Evolutionary conservation across 1,140 invertebrate species (phyloP), one percentile per base, ranked within the genome.

Genomic region (Vanessa tameamea): DNA sequence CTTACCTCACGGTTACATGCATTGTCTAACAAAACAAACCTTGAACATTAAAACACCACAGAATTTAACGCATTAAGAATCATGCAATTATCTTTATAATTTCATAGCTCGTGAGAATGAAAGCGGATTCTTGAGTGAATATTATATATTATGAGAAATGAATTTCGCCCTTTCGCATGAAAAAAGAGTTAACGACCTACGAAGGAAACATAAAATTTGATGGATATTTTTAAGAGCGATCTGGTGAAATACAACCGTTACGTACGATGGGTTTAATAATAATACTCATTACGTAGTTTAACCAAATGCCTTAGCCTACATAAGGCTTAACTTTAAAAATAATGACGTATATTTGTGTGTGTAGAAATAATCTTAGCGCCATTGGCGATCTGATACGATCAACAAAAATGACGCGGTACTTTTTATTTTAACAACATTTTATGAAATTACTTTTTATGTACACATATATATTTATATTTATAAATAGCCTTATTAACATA

Each of bases 121-220:
- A 72, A 72, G 50, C 57, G 23, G 26, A 37, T 8, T 20, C 63
- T 47, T n/a, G 26, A 31, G 26, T 65, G n/a, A 55, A 37, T 57
- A 16, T 53, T 20, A 53, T 16, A 5, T 43, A n/a, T 57, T 57
- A 57, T 72, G 53, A 16, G 64, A 67, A 67, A 48, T 43, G 37
- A 43, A 43, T 48, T 65, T 61, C 47, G 64, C 64, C 71, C 64
- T 66, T 72, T 67, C 64, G 67, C 64, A 31, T 47, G 8, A 20
- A 57, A 43, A 71, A 71, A 66, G 48, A 50, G 71, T 47, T 67
- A 72, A 72, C 16, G 53, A 57, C 23, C 13, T 66, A 43, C 48
- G n/a, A 57, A 57, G 55, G 67, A 69, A 59, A 69, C 67, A 69
- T 69, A 26, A 59, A 47, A 37, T 26, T 69, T 69, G 26, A 69